Evolutionary conservation across 53 echinoderm and acorn worm genomes (phyloP).

Genomic region (Hippasteria phrygiana): DNA sequence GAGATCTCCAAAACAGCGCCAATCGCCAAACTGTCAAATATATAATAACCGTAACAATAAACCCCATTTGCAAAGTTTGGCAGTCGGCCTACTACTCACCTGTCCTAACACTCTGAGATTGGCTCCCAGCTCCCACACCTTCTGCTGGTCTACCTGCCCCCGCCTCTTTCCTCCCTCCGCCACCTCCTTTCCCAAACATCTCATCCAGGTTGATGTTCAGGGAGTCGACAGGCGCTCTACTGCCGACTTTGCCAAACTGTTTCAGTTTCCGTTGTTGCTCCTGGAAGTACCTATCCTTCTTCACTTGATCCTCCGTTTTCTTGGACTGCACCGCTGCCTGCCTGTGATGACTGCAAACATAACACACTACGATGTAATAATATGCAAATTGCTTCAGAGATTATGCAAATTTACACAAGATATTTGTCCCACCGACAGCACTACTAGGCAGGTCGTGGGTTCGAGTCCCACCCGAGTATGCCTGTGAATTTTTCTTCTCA

Average conservation of each 20-base stretch:
- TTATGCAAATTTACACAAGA: no score
- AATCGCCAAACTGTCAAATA: no score
- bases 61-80: no score
- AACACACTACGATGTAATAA: not conserved
- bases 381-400: no score
- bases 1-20: no score
- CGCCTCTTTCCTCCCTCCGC: constrained; percentile 12
- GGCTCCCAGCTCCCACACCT: constrained; percentile 23
- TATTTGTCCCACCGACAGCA: no score
- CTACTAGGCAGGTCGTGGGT: no score
- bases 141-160: not conserved
- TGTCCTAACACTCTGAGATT: constrained; percentile 6
- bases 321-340: constrained; percentile 77
- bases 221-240: constrained; percentile 63
- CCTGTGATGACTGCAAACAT: constrained; percentile 54
- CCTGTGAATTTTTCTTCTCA: no score
- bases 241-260: constrained; percentile 70
- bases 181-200: constrained; percentile 62
- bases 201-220: constrained; percentile 83
- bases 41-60: no score
- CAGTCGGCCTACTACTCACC: not conserved
- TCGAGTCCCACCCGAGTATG: no score
- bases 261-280: constrained; percentile 93
- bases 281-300: constrained; percentile 87
- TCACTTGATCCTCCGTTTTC: constrained; percentile 81